A percentile compares a stretch with the other conserved stretches of the same genome.
Evolutionary conservation across 2,797 vertebrate species (phyloP).

Genomic region (Hipposideros larvatus): DNA sequence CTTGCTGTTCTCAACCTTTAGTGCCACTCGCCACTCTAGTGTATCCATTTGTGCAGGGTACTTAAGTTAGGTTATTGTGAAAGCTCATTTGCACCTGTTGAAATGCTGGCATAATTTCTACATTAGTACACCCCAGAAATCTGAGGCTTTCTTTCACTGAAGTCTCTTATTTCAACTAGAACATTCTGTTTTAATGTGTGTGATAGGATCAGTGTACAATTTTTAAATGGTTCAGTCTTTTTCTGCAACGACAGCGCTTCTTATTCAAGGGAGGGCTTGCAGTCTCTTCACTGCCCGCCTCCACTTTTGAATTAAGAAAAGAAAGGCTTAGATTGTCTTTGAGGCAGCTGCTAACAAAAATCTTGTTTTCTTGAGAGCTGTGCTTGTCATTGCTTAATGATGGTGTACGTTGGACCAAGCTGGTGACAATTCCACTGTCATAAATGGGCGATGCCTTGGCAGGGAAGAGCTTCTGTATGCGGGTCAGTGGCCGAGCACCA

Average conservation of each 20-base stretch:
- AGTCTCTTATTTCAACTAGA: conserved; percentile 57
- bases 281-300: neutral
- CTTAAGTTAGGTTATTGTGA: too few species aligned
- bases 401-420: neutral
- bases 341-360: conserved; percentile 77
- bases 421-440: neutral
- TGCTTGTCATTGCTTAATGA: neutral
- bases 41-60: neutral
- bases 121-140: conserved; percentile 36
- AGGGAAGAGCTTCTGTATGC: neutral
- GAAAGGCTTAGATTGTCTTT: conserved; percentile 65
- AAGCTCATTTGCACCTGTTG: conserved; percentile 65
- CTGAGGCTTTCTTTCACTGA: conserved; percentile 56
- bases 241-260: conserved; percentile 2
- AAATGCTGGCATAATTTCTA: neutral
- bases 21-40: neutral
- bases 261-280: conserved; percentile 24
- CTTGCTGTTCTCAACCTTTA: neutral
- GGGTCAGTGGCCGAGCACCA: neutral
- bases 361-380: conserved; percentile 59
- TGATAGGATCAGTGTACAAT: neutral
- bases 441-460: conserved; percentile 44
- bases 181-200: conserved; percentile 23
- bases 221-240: conserved; percentile 52
- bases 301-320: conserved; percentile 38